These are phyloP conservation scores for Anguilla obscura DNA, from an alignment of 2,797 vertebrate species.

Conservation along the genomic window DNA sequence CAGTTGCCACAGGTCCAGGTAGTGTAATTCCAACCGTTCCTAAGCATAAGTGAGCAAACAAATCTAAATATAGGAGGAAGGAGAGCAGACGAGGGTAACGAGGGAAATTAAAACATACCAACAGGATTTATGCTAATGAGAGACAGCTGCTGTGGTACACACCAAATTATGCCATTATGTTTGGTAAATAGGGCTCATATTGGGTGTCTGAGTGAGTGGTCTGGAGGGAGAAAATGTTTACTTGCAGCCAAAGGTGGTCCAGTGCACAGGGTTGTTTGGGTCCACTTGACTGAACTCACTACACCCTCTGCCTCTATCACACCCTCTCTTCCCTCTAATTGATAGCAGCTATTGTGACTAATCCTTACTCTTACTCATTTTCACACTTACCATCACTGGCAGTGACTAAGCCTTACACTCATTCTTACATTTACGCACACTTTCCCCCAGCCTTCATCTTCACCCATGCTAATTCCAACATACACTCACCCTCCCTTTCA, in stretches of 20 bases:
- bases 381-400: background rate
- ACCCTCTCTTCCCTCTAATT: constrained; percentile 8
- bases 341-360: background rate
- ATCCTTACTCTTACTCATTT: background rate
- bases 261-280: constrained; percentile 33
- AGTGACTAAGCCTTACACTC: background rate
- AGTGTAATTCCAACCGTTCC: constrained; percentile 12
- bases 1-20: constrained; percentile 26
- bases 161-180: constrained; percentile 42
- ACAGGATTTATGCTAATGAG: constrained; percentile 46
- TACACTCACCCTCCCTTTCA: background rate
- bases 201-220: constrained; percentile 11
- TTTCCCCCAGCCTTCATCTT: background rate
- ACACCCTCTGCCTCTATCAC: background rate
- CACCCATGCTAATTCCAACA: background rate
- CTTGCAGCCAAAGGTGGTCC: constrained; percentile 31
- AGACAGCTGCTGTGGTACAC: constrained; percentile 45
- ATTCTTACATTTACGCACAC: background rate
- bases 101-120: constrained; percentile 46
- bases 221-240: constrained; percentile 30
- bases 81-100: constrained; percentile 23
- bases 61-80: constrained; percentile 22
- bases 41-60: constrained; percentile 29
- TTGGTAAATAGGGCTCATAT: constrained; percentile 13
- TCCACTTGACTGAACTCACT: constrained; percentile 21